Conservation (phyloP, 2,113 vertebrate genomes). For the Micromys minutus region DNA sequence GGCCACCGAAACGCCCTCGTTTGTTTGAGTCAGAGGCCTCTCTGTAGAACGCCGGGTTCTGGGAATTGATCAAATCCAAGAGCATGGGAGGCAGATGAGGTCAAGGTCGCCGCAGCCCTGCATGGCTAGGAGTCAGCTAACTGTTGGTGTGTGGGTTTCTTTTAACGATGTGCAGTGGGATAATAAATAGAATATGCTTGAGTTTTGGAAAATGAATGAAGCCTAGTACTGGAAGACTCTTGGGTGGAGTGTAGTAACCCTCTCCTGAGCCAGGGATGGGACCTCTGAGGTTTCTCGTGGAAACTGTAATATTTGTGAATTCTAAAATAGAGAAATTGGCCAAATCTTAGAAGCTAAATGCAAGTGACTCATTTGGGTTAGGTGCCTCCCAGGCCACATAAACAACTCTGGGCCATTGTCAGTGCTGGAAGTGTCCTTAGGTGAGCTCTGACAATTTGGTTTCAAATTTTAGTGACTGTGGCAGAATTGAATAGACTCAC, state of each 20-base stretch:
- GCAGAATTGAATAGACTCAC: not conserved
- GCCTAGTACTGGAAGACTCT: conserved; percentile 22
- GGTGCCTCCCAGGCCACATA: not conserved
- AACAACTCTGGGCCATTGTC: not conserved
- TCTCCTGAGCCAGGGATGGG: conserved; percentile 62
- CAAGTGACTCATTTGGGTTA: conserved; percentile 31
- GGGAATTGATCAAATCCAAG: conserved; percentile 47
- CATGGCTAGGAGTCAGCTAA: not conserved
- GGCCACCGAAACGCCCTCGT: conserved; percentile 9
- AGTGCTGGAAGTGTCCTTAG: not conserved
- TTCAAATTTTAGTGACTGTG: not conserved
- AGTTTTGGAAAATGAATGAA: conserved; percentile 65
- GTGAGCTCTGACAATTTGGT: not conserved
- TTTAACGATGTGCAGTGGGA: conserved; percentile 6
- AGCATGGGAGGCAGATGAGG: not conserved
- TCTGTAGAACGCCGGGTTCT: conserved; percentile 3
- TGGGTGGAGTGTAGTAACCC: conserved; percentile 47
- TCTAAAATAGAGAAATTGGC: conserved; percentile 30
- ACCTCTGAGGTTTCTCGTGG: conserved; percentile 66
- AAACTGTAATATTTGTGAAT: conserved; percentile 67
- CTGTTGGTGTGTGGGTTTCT: conserved; percentile 39
- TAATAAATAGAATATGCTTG: conserved; percentile 52
- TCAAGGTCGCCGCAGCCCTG: conserved; percentile 46
- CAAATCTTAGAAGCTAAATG: conserved; percentile 42
- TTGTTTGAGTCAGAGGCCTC: not conserved